Evolutionary conservation across 1,140 invertebrate genomes (phyloP).

Genomic region (Halictus rubicundus): DNA sequence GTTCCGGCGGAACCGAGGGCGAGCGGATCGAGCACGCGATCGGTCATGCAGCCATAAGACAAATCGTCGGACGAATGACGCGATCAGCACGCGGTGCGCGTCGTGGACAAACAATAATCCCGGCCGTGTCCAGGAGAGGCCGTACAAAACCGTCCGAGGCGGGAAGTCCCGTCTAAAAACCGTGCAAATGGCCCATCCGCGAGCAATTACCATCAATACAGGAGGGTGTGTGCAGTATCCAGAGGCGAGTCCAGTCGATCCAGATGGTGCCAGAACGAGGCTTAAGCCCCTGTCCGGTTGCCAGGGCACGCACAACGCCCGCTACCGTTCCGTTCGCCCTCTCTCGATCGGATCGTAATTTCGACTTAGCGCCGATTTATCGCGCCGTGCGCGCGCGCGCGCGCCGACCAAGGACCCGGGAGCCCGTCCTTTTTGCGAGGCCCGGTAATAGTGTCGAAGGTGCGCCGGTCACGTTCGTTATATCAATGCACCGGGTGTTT

Average conservation of each 20-base stretch:
- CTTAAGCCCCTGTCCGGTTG: slow-evolving; percentile 70
- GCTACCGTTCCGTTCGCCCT: slow-evolving; percentile 29
- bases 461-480: slow-evolving; percentile 74
- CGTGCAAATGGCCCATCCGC: slow-evolving; percentile 33
- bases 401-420: slow-evolving; percentile 10
- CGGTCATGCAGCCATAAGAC: background rate
- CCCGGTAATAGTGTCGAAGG: slow-evolving; percentile 70
- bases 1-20: too few relatives aligned
- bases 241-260: slow-evolving; percentile 54
- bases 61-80: background rate
- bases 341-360: slow-evolving; percentile 73
- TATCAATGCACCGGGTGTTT: slow-evolving; percentile 67
- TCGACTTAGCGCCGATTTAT: slow-evolving; percentile 78
- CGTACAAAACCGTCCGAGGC: background rate
- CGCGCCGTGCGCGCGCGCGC: slow-evolving; percentile 34
- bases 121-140: background rate
- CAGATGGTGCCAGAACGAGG: slow-evolving; percentile 67
- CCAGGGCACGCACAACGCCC: slow-evolving; percentile 71
- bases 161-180: slow-evolving; percentile 35
- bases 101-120: background rate
- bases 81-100: background rate
- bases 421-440: slow-evolving; percentile 43
- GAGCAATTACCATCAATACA: slow-evolving; percentile 53
- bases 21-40: background rate
- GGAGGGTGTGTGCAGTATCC: slow-evolving; percentile 25